Evolutionary conservation across 1,140 invertebrate species (phyloP).

Genomic region (Oscheius sp.): DNA sequence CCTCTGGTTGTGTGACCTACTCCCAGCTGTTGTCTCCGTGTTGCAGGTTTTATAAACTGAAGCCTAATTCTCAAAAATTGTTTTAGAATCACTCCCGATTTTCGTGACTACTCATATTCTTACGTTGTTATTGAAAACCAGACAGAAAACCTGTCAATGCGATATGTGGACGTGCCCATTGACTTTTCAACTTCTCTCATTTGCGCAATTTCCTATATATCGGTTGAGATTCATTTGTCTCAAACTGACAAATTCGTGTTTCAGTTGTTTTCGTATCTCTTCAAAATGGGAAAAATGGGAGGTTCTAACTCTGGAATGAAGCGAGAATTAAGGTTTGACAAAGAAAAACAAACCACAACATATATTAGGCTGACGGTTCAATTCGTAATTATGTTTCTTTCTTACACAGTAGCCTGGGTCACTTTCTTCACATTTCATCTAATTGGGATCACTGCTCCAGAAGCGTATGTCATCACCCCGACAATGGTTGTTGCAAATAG

Average conservation of each 20-base stretch:
- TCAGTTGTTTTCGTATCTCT: no score
- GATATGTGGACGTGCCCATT: not conserved
- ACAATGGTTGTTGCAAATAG: not conserved
- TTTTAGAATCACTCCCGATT: not conserved
- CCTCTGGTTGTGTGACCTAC: not conserved
- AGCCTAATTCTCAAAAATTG: not conserved
- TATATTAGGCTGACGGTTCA: not conserved
- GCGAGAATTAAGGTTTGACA: no score
- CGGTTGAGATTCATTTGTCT: not conserved
- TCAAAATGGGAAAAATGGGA: no score
- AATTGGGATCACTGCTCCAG: not conserved
- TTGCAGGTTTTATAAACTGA: not conserved
- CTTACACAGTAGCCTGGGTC: not conserved
- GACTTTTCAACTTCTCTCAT: not conserved
- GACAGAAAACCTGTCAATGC: not conserved
- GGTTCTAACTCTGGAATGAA: no score
- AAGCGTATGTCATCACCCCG: not conserved
- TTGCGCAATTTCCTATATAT: not conserved
- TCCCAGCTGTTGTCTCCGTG: not conserved
- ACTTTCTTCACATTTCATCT: not conserved
- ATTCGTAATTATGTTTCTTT: not conserved
- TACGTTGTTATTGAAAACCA: not conserved
- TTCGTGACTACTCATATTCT: not conserved
- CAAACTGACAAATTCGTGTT: not conserved
- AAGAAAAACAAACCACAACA: no score